Conservation (phyloP, 2,797 vertebrate species). For the Darevskia nairensis region DNA sequence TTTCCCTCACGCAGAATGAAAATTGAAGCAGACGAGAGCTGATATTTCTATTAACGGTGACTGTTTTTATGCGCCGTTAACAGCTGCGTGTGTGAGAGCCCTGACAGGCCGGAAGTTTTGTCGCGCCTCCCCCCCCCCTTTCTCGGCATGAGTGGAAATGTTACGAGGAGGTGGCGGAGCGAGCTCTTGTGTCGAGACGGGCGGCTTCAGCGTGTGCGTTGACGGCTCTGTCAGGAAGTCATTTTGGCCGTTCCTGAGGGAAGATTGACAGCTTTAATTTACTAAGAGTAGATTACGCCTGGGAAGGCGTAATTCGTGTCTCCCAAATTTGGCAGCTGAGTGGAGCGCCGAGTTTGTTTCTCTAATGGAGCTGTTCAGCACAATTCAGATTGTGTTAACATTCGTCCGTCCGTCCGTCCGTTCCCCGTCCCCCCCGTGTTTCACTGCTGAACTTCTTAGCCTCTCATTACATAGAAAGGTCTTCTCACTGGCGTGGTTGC, state of each 20-base stretch:
- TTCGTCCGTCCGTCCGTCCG: no score
- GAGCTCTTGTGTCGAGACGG: no score
- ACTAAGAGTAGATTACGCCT: not conserved
- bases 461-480: no score
- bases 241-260: conserved; percentile 12
- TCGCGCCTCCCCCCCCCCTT: no score
- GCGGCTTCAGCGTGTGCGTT: not conserved
- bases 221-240: not conserved
- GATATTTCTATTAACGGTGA: conserved; percentile 11
- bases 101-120: no score
- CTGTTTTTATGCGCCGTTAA: not conserved
- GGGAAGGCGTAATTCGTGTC: not conserved
- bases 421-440: no score
- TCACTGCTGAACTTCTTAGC: no score
- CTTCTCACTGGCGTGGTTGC: no score
- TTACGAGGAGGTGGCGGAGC: not conserved
- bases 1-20: not conserved
- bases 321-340: no score
- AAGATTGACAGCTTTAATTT: not conserved
- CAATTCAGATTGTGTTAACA: no score
- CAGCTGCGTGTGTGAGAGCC: not conserved
- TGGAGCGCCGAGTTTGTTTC: no score
- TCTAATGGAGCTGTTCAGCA: no score
- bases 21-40: conserved; percentile 27
- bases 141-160: not conserved